Conservation (phyloP, 1,140 invertebrate species). For the Mactra quadrangularis region DNA sequence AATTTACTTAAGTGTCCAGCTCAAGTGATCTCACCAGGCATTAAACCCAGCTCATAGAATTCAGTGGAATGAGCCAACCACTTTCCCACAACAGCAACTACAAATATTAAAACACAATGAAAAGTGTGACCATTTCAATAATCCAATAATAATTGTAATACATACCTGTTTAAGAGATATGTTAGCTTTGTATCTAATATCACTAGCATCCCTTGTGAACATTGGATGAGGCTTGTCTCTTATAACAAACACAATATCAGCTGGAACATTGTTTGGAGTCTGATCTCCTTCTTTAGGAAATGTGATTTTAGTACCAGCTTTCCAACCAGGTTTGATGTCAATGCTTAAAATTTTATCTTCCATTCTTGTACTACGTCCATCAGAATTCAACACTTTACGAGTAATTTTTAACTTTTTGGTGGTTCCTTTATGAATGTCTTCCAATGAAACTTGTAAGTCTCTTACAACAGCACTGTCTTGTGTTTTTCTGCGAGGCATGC, state of each 20-base stretch:
- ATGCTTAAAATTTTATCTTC: conserved; percentile 92
- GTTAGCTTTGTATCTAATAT: conserved; percentile 95
- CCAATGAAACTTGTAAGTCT: conserved; percentile 96
- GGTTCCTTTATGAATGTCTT: conserved; percentile 92
- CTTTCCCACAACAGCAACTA: too few relatives aligned
- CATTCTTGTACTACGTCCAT: conserved; percentile 86
- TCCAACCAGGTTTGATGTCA: conserved; percentile 90
- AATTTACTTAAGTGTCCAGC: too few relatives aligned
- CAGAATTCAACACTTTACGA: conserved; percentile 88
- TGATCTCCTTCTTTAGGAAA: conserved; percentile 91
- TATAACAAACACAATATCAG: conserved; percentile 99
- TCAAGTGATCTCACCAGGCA: too few relatives aligned
- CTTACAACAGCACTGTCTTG: conserved; percentile 97
- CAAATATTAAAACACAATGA: too few relatives aligned
- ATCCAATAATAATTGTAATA: too few relatives aligned
- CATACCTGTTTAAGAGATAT: conserved; percentile 95
- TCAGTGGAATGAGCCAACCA: too few relatives aligned
- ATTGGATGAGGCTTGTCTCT: conserved; percentile 97
- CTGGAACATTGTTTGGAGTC: conserved; percentile 90
- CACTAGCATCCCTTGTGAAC: conserved; percentile 97
- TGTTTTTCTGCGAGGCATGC: conserved; percentile 85
- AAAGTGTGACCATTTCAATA: too few relatives aligned
- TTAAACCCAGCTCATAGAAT: too few relatives aligned
- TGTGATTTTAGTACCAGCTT: conserved; percentile 84
- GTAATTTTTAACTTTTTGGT: conserved; percentile 94